Percentiles rank a stretch among this genome's conserved stretches.
Evolutionary conservation across 2,888 invertebrate genomes (phyloP).

Genomic region (Chrysolina oricalcia): DNA sequence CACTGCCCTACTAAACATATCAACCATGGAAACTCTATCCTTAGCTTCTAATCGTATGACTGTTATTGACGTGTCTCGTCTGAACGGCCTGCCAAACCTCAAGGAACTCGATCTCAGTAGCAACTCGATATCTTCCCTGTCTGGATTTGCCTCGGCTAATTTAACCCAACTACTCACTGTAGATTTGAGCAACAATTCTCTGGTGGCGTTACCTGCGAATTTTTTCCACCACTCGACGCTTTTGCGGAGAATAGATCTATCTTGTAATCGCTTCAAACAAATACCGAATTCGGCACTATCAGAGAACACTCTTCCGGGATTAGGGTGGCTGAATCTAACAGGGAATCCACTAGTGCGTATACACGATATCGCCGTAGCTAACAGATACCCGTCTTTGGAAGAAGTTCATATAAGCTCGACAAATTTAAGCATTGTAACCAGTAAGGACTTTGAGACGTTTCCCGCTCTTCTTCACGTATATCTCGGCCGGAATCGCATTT

Average conservation of each 20-base stretch:
- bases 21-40: constrained; percentile 82
- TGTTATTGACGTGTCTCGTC: constrained; percentile 83
- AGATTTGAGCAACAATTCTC: constrained; percentile 84
- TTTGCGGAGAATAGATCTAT: constrained; percentile 84
- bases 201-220: constrained; percentile 86
- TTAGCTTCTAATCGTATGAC: constrained; percentile 80
- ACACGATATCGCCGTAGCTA: constrained; percentile 81
- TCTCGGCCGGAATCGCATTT: constrained; percentile 83
- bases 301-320: constrained; percentile 81
- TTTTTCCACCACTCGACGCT: constrained; percentile 84
- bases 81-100: constrained; percentile 84
- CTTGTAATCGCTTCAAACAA: constrained; percentile 85
- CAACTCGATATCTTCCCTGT: constrained; percentile 83
- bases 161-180: constrained; percentile 83
- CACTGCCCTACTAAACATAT: constrained; percentile 83
- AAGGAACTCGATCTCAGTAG: constrained; percentile 83
- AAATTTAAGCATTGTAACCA: constrained; percentile 87
- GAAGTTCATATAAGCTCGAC: constrained; percentile 85
- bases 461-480: constrained; percentile 84
- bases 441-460: constrained; percentile 89
- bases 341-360: constrained; percentile 86
- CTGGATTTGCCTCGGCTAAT: constrained; percentile 84
- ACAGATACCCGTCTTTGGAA: constrained; percentile 85
- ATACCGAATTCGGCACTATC: constrained; percentile 86
- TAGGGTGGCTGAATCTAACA: constrained; percentile 87